Conservation (phyloP, 2,888 invertebrate species). For the Amphimallon solstitiale region DNA sequence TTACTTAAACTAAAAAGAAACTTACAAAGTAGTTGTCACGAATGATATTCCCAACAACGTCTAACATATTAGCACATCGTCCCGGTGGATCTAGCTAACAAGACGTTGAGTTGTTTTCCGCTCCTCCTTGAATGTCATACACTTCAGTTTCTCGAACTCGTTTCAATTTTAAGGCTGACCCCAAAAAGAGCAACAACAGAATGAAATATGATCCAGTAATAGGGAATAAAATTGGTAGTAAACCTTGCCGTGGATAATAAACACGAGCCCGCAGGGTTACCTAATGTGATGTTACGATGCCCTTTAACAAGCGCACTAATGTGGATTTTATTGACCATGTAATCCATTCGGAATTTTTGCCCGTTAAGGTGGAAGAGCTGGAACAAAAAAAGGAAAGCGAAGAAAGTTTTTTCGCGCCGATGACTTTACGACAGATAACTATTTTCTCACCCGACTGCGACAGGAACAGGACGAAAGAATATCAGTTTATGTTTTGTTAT, state of each 20-base stretch:
- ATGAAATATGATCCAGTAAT: slow-evolving; percentile 55
- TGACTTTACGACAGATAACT: slow-evolving; percentile 8
- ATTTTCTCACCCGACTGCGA: not conserved
- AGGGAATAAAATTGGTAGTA: slow-evolving; percentile 54
- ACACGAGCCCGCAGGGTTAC: slow-evolving; percentile 49
- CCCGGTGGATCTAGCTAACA: slow-evolving; percentile 14
- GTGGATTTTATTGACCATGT: slow-evolving; percentile 57
- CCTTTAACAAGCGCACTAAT: slow-evolving; percentile 57
- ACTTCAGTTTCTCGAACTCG: not conserved
- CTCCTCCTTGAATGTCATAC: slow-evolving; percentile 3
- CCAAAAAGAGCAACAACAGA: not conserved
- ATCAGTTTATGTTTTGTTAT: not conserved
- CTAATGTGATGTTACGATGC: slow-evolving; percentile 54
- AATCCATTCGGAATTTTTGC: slow-evolving; percentile 56
- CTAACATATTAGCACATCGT: slow-evolving; percentile 27
- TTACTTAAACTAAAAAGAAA: not conserved
- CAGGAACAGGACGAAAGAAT: not conserved
- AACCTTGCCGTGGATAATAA: slow-evolving; percentile 54
- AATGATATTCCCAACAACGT: slow-evolving; percentile 10
- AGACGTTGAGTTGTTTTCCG: slow-evolving; percentile 23
- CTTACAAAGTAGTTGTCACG: slow-evolving; percentile 15
- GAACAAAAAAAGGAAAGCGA: not conserved
- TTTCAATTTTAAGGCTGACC: slow-evolving; percentile 42
- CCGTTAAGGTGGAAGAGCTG: not conserved
- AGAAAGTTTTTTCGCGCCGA: slow-evolving; percentile 1